phyloP scores from a whole-genome alignment of 2,113 vertebrate genomes.

The Marmota flaviventris region DNA sequence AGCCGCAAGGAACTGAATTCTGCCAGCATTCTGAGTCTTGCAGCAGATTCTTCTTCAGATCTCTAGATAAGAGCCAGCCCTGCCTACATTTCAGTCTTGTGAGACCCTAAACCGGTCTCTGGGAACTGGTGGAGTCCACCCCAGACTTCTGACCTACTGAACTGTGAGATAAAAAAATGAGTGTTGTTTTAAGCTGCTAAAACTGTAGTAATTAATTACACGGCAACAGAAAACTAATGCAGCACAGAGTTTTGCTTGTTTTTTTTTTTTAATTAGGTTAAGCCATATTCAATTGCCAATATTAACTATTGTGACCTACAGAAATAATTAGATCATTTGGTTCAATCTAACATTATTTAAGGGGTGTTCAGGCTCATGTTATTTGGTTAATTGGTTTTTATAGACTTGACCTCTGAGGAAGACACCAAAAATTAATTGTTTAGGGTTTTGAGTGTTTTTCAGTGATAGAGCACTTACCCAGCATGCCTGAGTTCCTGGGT shows the following conservation, averaged over 20 bases:
- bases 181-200: not conserved
- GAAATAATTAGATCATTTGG: conserved; percentile 52
- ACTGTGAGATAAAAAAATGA: not conserved
- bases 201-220: not conserved
- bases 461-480: not conserved
- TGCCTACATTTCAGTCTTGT: not conserved
- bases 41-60: not conserved
- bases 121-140: not conserved
- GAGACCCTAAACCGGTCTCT: not conserved
- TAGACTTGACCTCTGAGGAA: conserved; percentile 17
- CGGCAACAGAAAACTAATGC: not conserved
- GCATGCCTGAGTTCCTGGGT: not conserved
- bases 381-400: conserved; percentile 3
- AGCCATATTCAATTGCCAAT: not conserved
- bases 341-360: not conserved
- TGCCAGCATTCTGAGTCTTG: not conserved
- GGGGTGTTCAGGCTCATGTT: conserved; percentile 13
- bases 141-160: not conserved
- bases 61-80: not conserved
- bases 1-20: not conserved
- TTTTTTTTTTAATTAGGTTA: not conserved
- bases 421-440: not conserved
- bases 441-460: too few relatives aligned
- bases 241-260: too few relatives aligned
- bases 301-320: not conserved